Evolutionary conservation across 2,888 invertebrate genomes (phyloP), one percentile per base, ranked within the genome.

Genomic region (Chrysina gloriosa): DNA sequence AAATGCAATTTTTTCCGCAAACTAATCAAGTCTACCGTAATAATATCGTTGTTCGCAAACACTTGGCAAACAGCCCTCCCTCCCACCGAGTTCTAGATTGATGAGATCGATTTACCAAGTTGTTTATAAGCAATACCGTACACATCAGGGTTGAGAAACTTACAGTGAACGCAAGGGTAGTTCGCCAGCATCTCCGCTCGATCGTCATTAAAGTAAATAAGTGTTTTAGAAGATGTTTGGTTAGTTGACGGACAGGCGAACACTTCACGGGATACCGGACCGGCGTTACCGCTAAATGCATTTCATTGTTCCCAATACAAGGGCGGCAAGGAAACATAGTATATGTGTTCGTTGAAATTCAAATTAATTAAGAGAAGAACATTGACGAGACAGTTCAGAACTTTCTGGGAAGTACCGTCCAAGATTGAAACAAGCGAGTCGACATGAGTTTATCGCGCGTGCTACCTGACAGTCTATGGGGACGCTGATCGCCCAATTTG

Each of bases 221-320:
- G 39, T 58, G 63, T 63, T 70, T 71, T 65, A 61, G 65, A 69
- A 63, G 58, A 39, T 71, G 69, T 71, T 71, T 71, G 68, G 73
- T 69, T 71, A 69, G 68, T 56, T 71, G 71, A 73, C 67, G 70
- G 73, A 70, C 69, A 52, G 31, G 52, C 52, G 31, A 31, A 31
- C 29, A 31, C 31, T 52, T 31, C 7, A 31, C 19, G 31, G 52
- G 31, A 16, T 14, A 50, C 31, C 2, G 52, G 29, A 31, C 19
- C 52, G 3, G 31, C 31, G n/a, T n/a, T 31, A 7, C 29, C 9
- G 31, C 29, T 31, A 52, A 52, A 52, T 52, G 29, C 52, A 19
- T 52, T 52, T 52, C 52, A 52, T 52, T 52, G 52, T 52, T 52
- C 29, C 52, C 52, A 31, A 16, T 19, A 29, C n/a, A 45, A 45